A percentile compares a stretch with the other conserved stretches of the same genome.
phyloP scores from a whole-genome alignment of 2,797 vertebrate genomes.

The Acanthurus lineatus region DNA sequence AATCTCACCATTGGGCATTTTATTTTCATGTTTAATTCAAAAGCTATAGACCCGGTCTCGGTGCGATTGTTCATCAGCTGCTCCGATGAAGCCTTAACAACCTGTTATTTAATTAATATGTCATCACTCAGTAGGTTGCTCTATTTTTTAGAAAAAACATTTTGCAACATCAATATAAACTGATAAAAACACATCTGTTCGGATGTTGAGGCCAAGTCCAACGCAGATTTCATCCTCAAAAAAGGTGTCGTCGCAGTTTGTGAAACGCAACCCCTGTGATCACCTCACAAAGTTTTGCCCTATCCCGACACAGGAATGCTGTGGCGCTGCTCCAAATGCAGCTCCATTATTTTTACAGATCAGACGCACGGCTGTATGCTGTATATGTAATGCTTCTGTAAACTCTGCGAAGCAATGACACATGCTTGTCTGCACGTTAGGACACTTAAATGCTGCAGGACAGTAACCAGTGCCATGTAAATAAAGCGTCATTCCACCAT shows the following conservation, averaged over 20 bases:
- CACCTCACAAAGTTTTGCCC: constrained; percentile 67
- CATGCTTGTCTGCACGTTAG: constrained; percentile 37
- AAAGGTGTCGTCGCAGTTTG: constrained; percentile 54
- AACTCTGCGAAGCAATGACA: constrained; percentile 50
- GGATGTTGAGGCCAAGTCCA: constrained; percentile 14
- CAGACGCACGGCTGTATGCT: neutral
- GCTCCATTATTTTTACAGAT: constrained; percentile 31
- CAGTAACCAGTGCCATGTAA: constrained; percentile 61
- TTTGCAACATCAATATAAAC: constrained; percentile 9
- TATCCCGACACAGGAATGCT: constrained; percentile 54
- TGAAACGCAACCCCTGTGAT: constrained; percentile 35
- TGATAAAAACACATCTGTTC: neutral
- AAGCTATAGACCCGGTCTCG: neutral
- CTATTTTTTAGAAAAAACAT: neutral
- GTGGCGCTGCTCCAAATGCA: constrained; percentile 51
- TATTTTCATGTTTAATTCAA: constrained; percentile 3
- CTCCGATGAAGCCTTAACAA: neutral
- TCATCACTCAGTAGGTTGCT: neutral
- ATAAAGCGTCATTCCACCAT: constrained; percentile 64
- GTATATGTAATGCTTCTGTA: constrained; percentile 20
- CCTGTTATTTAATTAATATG: neutral
- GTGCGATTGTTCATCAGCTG: neutral
- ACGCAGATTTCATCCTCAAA: constrained; percentile 18
- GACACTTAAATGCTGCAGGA: constrained; percentile 40
- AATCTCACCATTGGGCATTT: neutral